phyloP scores from a whole-genome alignment of 1,140 invertebrate genomes.

The Scaptomyza pallida region DNA sequence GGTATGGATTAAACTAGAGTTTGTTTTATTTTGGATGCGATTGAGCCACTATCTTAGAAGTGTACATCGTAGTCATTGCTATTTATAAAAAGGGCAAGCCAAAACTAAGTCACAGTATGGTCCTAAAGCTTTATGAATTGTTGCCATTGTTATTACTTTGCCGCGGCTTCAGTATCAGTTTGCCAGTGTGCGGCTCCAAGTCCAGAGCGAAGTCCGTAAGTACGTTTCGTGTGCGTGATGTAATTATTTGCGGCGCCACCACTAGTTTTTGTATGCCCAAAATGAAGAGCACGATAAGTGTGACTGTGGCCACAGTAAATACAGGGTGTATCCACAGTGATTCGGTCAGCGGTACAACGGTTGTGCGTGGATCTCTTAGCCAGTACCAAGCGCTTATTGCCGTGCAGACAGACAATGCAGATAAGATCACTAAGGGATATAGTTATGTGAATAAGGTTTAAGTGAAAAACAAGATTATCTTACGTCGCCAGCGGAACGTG shows the following conservation, averaged over 20 bases:
- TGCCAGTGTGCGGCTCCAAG: slow-evolving; percentile 98
- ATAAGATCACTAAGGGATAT: slow-evolving; percentile 89
- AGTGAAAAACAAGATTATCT: slow-evolving; percentile 61
- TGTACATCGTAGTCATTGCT: slow-evolving; percentile 25
- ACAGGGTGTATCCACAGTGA: slow-evolving; percentile 98
- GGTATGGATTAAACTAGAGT: slow-evolving; percentile 56
- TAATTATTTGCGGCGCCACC: slow-evolving; percentile 98
- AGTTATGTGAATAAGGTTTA: not conserved
- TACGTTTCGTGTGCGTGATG: slow-evolving; percentile 93
- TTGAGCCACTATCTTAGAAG: slow-evolving; percentile 25
- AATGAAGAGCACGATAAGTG: slow-evolving; percentile 94
- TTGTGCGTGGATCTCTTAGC: slow-evolving; percentile 95
- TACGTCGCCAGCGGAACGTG: slow-evolving; percentile 96
- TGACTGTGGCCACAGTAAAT: slow-evolving; percentile 95
- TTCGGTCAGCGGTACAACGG: slow-evolving; percentile 93
- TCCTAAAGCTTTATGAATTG: slow-evolving; percentile 49
- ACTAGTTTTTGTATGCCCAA: slow-evolving; percentile 97
- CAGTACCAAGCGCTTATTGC: slow-evolving; percentile 97
- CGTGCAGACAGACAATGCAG: slow-evolving; percentile 93
- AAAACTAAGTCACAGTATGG: slow-evolving; percentile 30
- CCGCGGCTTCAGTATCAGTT: slow-evolving; percentile 93
- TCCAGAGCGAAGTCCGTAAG: slow-evolving; percentile 92
- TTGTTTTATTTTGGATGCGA: slow-evolving; percentile 32
- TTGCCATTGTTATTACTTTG: slow-evolving; percentile 85
- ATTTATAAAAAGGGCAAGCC: slow-evolving; percentile 22